phyloP scores from a whole-genome alignment of 2,888 invertebrate species.

The Cylloceria caligata region DNA sequence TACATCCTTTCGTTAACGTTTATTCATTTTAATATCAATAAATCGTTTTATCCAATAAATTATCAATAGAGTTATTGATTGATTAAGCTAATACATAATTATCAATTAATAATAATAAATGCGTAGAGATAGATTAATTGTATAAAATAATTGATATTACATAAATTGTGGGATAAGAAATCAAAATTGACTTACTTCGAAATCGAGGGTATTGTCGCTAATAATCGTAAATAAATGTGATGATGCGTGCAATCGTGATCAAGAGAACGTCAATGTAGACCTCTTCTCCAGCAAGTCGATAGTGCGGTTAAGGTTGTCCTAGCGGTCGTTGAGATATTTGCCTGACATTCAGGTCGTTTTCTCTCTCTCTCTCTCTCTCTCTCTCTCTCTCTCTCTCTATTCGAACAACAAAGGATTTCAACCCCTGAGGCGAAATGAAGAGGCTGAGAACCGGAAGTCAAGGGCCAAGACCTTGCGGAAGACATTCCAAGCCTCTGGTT shows the following conservation, averaged over 20 bases:
- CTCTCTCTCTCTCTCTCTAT: background rate
- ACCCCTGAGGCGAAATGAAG: slow-evolving; percentile 41
- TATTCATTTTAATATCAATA: too few species aligned
- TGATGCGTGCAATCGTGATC: background rate
- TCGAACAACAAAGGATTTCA: slow-evolving; percentile 53
- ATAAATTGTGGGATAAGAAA: background rate
- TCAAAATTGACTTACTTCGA: background rate
- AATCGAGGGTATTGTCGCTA: background rate
- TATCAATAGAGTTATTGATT: too few species aligned
- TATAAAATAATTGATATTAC: background rate
- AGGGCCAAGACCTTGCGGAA: slow-evolving; percentile 56
- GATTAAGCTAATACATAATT: too few species aligned
- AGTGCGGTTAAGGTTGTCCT: background rate
- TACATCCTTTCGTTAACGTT: too few species aligned
- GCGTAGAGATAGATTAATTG: background rate
- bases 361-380: background rate
- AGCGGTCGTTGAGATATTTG: slow-evolving; percentile 41
- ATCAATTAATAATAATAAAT: too few species aligned
- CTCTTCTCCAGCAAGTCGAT: background rate
- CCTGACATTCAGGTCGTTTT: slow-evolving; percentile 27
- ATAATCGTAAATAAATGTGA: background rate
- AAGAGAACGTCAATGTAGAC: background rate
- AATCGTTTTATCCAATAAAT: too few species aligned
- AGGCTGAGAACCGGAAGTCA: slow-evolving; percentile 64
- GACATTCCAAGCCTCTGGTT: slow-evolving; percentile 65